Percentiles rank a stretch among this genome's conserved stretches.
Conservation (phyloP, 2,113 vertebrate genomes). For the Aegithalos caudatus region DNA sequence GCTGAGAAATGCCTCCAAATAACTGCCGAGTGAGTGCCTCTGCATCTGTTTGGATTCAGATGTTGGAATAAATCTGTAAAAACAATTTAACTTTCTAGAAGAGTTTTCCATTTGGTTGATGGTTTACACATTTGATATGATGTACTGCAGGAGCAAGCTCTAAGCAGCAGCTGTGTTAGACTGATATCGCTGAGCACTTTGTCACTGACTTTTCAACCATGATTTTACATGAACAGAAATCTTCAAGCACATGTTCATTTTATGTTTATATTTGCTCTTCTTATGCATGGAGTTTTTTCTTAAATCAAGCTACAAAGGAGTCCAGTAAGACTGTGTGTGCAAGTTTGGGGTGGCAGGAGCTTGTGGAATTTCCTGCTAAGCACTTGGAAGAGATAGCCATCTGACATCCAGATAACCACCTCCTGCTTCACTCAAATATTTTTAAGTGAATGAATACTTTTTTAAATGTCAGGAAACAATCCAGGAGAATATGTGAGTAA, state of each 20-base stretch:
- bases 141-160: background rate
- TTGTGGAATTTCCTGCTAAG: slow-evolving; percentile 28
- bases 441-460: background rate
- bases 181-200: background rate
- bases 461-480: background rate
- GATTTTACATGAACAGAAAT: background rate
- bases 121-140: background rate
- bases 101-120: background rate
- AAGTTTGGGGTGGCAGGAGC: background rate
- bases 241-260: background rate
- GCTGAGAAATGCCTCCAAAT: background rate
- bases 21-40: background rate
- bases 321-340: background rate
- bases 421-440: background rate
- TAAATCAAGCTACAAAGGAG: background rate
- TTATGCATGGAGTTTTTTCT: background rate
- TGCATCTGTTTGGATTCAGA: slow-evolving; percentile 14
- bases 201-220: background rate
- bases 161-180: background rate
- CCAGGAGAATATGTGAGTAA: background rate
- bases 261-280: background rate
- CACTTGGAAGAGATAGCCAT: background rate
- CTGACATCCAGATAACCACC: slow-evolving; percentile 11
- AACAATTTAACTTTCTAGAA: background rate
- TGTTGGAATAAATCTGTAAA: background rate